Evolutionary conservation across 2,888 invertebrate species (phyloP).

Genomic region (Tetragonisca angustula): DNA sequence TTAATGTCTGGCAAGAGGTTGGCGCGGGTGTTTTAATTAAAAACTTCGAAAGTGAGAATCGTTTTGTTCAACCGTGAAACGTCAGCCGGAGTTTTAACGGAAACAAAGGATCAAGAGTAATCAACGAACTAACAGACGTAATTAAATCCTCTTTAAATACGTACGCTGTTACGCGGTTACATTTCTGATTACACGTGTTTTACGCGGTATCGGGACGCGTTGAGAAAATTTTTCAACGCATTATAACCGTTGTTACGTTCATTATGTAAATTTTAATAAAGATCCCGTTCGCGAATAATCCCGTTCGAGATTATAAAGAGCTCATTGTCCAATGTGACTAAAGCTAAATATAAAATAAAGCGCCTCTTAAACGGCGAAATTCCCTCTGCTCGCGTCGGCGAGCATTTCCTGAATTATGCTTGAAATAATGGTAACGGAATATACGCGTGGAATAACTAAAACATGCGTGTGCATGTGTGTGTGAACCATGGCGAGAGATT

Average conservation of each 20-base stretch:
- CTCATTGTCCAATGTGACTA: neutral
- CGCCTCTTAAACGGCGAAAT: neutral
- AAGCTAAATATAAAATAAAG: neutral
- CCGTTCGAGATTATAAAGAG: neutral
- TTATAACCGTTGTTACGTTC: neutral
- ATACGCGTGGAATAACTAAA: too few relatives aligned
- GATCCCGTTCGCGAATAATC: neutral
- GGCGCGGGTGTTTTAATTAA: conserved; percentile 55
- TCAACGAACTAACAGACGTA: conserved; percentile 51
- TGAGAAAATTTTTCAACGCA: neutral
- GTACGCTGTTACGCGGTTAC: neutral
- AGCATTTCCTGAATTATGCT: neutral
- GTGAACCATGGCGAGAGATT: neutral
- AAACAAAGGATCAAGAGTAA: conserved; percentile 58
- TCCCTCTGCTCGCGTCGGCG: neutral
- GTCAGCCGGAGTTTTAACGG: conserved; percentile 59
- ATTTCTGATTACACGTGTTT: neutral
- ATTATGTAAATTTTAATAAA: conserved; percentile 17
- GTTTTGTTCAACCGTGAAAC: conserved; percentile 51
- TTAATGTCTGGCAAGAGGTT: conserved; percentile 35
- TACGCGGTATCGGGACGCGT: neutral
- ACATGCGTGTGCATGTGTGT: neutral
- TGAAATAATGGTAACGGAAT: neutral
- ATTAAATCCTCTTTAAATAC: conserved; percentile 54
- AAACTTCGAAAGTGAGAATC: conserved; percentile 57